Evolutionary conservation across 2,888 invertebrate genomes (phyloP).

Genomic region (Sminthurinus aureus): DNA sequence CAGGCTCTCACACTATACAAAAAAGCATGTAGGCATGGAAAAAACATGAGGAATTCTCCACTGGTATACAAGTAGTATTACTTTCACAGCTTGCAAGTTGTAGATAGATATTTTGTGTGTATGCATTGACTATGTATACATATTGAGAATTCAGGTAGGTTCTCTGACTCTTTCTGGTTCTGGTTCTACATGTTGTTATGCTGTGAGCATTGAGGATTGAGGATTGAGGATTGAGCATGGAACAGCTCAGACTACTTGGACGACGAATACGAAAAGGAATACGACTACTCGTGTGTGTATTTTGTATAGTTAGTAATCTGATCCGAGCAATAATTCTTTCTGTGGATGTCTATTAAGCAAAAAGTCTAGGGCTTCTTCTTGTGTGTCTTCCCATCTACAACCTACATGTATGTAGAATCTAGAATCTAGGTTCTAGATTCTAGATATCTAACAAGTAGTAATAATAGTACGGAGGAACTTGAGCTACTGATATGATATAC

Average conservation of each 20-base stretch:
- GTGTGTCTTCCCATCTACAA: not conserved
- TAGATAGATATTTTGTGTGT: not conserved
- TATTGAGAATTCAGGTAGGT: not conserved
- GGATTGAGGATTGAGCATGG: not conserved
- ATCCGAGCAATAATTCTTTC: conserved; percentile 15
- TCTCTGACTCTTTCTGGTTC: too few relatives aligned
- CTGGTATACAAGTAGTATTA: too few relatives aligned
- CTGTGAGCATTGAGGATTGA: not conserved
- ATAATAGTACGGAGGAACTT: too few relatives aligned
- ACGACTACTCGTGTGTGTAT: not conserved
- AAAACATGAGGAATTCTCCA: not conserved
- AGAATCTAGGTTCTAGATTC: too few relatives aligned
- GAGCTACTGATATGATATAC: too few relatives aligned
- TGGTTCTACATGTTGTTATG: not conserved
- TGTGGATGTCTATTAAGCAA: not conserved
- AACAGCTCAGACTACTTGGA: not conserved
- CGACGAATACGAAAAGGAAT: not conserved
- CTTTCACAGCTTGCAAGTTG: not conserved
- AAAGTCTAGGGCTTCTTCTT: not conserved
- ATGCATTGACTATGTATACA: not conserved
- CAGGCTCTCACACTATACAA: not conserved
- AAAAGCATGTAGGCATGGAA: not conserved
- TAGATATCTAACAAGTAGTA: too few relatives aligned
- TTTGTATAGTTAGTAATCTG: conserved; percentile 14
- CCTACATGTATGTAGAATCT: too few relatives aligned